phyloP scores from a whole-genome alignment of 2,113 vertebrate species.

The Spermophilus dauricus region DNA sequence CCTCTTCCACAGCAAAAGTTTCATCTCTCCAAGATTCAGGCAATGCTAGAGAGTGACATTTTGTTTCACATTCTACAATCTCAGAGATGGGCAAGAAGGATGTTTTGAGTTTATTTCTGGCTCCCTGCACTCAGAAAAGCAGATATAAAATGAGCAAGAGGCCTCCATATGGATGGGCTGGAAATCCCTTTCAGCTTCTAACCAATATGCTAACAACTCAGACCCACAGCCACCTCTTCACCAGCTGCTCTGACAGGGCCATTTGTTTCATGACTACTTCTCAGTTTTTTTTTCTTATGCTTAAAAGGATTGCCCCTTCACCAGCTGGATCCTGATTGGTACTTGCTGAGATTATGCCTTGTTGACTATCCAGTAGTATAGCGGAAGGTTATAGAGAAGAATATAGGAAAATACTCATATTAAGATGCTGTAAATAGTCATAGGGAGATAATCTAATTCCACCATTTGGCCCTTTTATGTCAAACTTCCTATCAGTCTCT shows the following conservation, averaged over 20 bases:
- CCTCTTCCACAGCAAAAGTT: background rate
- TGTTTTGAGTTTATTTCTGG: background rate
- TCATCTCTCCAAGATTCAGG: background rate
- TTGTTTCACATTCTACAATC: background rate
- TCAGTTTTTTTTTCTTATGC: background rate
- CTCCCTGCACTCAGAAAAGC: background rate
- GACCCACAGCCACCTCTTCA: no score
- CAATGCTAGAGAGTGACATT: background rate
- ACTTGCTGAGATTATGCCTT: constrained; percentile 84
- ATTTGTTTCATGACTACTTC: background rate
- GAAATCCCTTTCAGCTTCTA: background rate
- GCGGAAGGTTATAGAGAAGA: constrained; percentile 86
- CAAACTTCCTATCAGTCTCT: background rate
- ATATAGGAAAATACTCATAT: constrained; percentile 69
- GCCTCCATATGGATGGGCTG: background rate
- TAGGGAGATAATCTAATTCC: background rate
- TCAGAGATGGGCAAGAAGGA: background rate
- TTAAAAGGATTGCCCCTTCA: background rate
- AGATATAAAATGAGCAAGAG: background rate
- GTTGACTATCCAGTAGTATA: constrained; percentile 35
- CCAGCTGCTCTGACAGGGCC: background rate
- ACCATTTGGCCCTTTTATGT: constrained; percentile 9
- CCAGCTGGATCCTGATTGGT: background rate
- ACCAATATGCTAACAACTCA: background rate
- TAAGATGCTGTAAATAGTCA: background rate